Evolutionary conservation across 2,113 vertebrate genomes (phyloP).

Genomic region (Centropus bengalensis): DNA sequence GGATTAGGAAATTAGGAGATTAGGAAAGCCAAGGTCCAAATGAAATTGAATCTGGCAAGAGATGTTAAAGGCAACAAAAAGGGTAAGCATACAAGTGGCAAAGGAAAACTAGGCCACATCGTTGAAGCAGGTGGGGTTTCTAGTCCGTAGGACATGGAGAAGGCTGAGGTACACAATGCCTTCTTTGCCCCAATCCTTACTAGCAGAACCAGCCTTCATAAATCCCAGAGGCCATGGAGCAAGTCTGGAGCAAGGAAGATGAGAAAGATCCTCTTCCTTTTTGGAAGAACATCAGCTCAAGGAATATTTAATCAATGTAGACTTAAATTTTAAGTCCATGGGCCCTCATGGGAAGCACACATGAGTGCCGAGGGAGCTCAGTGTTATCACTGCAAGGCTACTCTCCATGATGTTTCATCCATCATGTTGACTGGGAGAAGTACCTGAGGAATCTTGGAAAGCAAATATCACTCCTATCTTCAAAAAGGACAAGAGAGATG

Average conservation of each 20-base stretch:
- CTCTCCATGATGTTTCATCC: rapidly evolving
- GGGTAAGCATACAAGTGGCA: no score
- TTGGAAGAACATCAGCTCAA: background rate
- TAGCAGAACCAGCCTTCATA: background rate
- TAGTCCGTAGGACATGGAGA: background rate
- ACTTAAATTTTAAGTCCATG: background rate
- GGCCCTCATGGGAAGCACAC: background rate
- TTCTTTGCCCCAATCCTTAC: background rate
- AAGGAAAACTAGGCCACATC: no score
- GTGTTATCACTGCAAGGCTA: background rate
- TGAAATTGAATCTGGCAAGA: no score
- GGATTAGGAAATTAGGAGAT: no score
- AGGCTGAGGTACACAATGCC: background rate
- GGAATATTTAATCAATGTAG: background rate
- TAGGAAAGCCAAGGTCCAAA: background rate
- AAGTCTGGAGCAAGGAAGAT: background rate
- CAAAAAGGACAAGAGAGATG: background rate
- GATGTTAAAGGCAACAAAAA: no score
- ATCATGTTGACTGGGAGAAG: background rate
- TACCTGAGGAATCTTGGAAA: background rate
- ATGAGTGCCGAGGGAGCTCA: background rate
- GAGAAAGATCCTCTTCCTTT: background rate
- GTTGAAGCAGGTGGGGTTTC: no score
- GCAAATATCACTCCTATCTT: background rate
- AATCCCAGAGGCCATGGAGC: background rate